Percentiles rank a stretch among this genome's conserved stretches.
Conservation (phyloP, 1,140 invertebrate species). For the Leptinotarsa undecemlineata region DNA sequence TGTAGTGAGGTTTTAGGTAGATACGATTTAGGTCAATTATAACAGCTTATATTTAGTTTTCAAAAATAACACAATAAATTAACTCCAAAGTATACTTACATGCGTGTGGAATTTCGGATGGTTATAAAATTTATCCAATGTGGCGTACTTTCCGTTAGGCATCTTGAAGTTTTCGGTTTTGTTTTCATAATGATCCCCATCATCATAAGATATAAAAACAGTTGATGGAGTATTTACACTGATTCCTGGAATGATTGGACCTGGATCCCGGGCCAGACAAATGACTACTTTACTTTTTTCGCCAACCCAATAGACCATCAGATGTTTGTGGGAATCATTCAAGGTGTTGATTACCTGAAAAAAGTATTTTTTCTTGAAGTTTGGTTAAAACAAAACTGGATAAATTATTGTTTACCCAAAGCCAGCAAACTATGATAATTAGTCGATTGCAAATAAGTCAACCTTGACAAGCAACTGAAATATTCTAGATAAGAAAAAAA, state of each 20-base stretch:
- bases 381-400: no score
- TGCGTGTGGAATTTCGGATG: slow-evolving; percentile 75
- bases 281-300: slow-evolving; percentile 83
- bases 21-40: no score
- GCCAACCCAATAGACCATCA: slow-evolving; percentile 90
- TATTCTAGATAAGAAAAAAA: no score
- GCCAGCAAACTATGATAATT: no score
- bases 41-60: no score
- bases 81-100: slow-evolving; percentile 61
- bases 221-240: slow-evolving; percentile 64
- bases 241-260: slow-evolving; percentile 50
- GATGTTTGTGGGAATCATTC: slow-evolving; percentile 83
- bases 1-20: no score
- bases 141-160: slow-evolving; percentile 64
- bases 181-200: slow-evolving; percentile 78
- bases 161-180: slow-evolving; percentile 71
- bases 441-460: no score
- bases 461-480: no score
- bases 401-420: no score
- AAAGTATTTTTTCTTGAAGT: background rate
- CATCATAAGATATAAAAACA: slow-evolving; percentile 84
- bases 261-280: slow-evolving; percentile 76
- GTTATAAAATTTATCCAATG: slow-evolving; percentile 81
- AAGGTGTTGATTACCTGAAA: slow-evolving; percentile 58
- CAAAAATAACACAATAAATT: no score